phyloP scores from a whole-genome alignment of 2,888 invertebrate genomes.

The Mesoligia furuncula region DNA sequence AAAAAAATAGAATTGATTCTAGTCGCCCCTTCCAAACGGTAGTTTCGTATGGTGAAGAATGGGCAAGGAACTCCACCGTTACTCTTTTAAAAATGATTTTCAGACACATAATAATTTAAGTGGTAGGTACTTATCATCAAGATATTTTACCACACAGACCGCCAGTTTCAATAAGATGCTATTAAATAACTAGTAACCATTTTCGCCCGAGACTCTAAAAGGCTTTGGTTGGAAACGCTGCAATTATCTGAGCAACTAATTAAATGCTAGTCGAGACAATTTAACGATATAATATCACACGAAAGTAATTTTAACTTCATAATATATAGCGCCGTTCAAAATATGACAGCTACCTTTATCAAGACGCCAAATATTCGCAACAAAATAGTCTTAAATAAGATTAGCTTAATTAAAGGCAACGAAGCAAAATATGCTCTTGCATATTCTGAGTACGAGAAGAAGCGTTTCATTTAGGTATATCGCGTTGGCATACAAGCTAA shows the following conservation, averaged over 20 bases:
- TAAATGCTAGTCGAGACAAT: slow-evolving; percentile 20
- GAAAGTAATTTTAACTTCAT: slow-evolving; percentile 22
- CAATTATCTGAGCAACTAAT: slow-evolving; percentile 42
- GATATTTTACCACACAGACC: not conserved
- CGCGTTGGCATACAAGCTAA: slow-evolving; percentile 25
- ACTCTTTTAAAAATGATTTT: not conserved
- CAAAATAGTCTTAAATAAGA: slow-evolving; percentile 44
- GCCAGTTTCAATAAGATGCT: not conserved
- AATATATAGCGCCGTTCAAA: slow-evolving; percentile 26
- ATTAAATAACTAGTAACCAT: not conserved
- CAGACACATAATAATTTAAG: not conserved
- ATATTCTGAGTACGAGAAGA: slow-evolving; percentile 32
- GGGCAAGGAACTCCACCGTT: not conserved
- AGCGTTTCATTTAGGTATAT: slow-evolving; percentile 48
- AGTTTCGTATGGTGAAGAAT: no score
- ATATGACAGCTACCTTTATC: slow-evolving; percentile 42
- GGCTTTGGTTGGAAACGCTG: slow-evolving; percentile 9
- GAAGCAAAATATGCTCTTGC: slow-evolving; percentile 49
- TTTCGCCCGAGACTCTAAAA: not conserved
- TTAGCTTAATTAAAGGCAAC: slow-evolving; percentile 56
- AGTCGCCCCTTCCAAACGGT: no score
- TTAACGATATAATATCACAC: slow-evolving; percentile 23
- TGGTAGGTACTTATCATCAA: not conserved
- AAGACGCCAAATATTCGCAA: slow-evolving; percentile 37
- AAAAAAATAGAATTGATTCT: not conserved